phyloP scores from a whole-genome alignment of 1,140 invertebrate genomes.

The Latrodectus geometricus region DNA sequence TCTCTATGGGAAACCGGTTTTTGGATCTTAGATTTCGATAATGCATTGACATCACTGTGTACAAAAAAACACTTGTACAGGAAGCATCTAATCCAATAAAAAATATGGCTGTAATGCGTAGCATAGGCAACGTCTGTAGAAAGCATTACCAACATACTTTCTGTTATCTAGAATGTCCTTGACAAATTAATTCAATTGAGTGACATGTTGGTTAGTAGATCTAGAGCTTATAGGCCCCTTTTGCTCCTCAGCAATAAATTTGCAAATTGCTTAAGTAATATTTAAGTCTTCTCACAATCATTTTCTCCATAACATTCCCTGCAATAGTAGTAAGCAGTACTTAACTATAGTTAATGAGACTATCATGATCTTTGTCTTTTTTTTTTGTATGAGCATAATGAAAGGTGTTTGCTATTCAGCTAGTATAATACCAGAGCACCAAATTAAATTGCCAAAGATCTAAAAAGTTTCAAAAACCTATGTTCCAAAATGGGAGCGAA shows the following conservation, averaged over 20 bases:
- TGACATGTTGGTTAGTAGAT: not conserved
- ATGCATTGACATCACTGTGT: not conserved
- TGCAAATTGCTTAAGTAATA: not conserved
- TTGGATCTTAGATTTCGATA: slow-evolving; percentile 6
- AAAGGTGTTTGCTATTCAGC: too few species aligned
- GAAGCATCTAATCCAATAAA: slow-evolving; percentile 8
- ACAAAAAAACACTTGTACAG: not conserved
- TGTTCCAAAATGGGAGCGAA: too few species aligned
- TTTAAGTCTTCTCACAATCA: slow-evolving; percentile 9
- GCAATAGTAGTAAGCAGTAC: not conserved
- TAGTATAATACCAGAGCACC: too few species aligned
- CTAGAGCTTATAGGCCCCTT: too few species aligned
- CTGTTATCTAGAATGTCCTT: slow-evolving; percentile 22
- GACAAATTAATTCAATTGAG: not conserved
- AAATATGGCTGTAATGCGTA: not conserved
- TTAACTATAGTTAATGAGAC: too few species aligned
- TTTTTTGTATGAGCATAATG: too few species aligned
- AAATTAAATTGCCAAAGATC: too few species aligned
- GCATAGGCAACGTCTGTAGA: not conserved
- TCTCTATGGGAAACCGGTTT: not conserved
- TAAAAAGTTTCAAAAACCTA: too few species aligned
- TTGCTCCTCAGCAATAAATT: not conserved
- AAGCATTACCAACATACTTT: not conserved
- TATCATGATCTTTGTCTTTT: too few species aligned
- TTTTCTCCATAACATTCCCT: slow-evolving; percentile 18